Evolutionary conservation across 2,888 invertebrate species (phyloP).

Genomic region (Cheilosia grossa): DNA sequence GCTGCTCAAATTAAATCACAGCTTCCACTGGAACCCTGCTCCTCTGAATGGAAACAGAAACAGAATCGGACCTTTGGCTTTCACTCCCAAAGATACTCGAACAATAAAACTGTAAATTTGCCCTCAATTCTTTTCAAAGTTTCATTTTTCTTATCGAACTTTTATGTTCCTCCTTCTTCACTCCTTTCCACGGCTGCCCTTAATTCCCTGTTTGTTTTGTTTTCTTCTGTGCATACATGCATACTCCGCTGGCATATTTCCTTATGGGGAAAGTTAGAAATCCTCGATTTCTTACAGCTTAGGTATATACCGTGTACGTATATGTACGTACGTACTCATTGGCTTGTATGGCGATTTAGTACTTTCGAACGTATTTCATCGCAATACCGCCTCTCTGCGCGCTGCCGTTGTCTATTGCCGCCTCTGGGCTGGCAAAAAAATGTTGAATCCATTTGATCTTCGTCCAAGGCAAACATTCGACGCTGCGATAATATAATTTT

Average conservation of each 20-base stretch:
- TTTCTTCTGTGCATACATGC: constrained; percentile 53
- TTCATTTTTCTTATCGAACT: constrained; percentile 52
- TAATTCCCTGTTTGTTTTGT: constrained; percentile 63
- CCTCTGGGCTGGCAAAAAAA: constrained; percentile 40
- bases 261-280: constrained; percentile 64
- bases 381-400: constrained; percentile 29
- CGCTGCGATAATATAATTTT: constrained; percentile 74
- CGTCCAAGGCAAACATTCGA: constrained; percentile 72
- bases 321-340: constrained; percentile 46
- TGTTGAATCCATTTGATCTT: constrained; percentile 69
- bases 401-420: constrained; percentile 23
- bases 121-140: constrained; percentile 68
- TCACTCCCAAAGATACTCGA: constrained; percentile 53
- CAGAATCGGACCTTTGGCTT: constrained; percentile 57
- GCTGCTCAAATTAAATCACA: constrained; percentile 53
- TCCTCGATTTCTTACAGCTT: constrained; percentile 36
- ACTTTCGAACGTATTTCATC: constrained; percentile 42
- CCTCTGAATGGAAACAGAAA: constrained; percentile 37
- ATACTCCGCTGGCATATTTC: constrained; percentile 51
- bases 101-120: constrained; percentile 73
- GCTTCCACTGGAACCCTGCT: constrained; percentile 41
- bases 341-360: constrained; percentile 21
- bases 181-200: constrained; percentile 39
- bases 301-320: no score
- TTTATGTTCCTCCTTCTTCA: constrained; percentile 30